Evolutionary conservation across 1,140 invertebrate species (phyloP).

Genomic region (Thaumatotibia leucotreta): DNA sequence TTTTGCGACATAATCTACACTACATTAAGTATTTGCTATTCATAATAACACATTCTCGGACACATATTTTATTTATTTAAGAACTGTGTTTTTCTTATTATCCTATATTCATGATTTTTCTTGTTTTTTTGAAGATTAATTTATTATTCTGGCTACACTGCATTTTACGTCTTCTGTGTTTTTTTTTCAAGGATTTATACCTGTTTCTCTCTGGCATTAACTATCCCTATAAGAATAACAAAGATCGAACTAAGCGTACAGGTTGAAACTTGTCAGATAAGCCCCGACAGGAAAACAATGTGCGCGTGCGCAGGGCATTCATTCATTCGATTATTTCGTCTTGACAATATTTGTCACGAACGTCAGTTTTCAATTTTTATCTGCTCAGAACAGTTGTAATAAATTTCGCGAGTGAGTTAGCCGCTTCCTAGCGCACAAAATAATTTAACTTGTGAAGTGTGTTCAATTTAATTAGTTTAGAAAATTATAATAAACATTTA

Average conservation of each 20-base stretch:
- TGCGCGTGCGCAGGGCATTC: background rate
- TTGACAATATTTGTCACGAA: background rate
- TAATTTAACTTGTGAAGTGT: background rate
- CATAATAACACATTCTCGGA: too few relatives aligned
- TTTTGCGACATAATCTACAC: too few relatives aligned
- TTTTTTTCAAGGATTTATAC: background rate
- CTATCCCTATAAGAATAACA: background rate
- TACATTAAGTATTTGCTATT: too few relatives aligned
- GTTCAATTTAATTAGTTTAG: background rate
- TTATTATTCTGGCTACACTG: background rate
- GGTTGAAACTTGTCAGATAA: background rate
- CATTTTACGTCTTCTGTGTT: background rate
- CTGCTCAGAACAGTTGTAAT: background rate
- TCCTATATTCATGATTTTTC: too few relatives aligned
- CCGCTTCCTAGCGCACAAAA: background rate
- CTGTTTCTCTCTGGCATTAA: background rate
- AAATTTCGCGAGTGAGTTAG: background rate
- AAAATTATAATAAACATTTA: background rate
- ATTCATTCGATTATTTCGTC: background rate
- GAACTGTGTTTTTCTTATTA: too few relatives aligned
- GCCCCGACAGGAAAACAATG: background rate
- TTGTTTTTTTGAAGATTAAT: too few relatives aligned
- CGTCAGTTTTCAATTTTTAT: background rate
- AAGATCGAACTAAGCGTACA: background rate
- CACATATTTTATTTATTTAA: too few relatives aligned